Conservation (phyloP, 1,140 invertebrate genomes). For the Drosophila triauraria region DNA sequence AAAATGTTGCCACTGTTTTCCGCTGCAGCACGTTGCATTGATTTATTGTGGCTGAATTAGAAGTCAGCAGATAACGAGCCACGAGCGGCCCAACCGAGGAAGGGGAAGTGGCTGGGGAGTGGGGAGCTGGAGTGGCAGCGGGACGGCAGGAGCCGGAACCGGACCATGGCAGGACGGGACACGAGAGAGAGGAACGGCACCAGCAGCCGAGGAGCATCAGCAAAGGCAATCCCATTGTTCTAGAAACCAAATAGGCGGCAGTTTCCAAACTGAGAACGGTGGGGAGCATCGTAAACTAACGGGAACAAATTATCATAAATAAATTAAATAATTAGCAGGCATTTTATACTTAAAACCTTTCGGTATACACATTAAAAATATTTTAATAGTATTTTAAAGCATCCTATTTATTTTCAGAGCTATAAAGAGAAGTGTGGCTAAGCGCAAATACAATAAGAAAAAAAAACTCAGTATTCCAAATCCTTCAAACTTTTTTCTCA, state of each 20-base stretch:
- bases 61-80: conserved; percentile 82
- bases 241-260: conserved; percentile 52
- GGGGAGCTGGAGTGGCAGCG: background rate
- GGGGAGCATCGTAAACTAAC: background rate
- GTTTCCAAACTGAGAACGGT: conserved; percentile 10
- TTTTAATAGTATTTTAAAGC: too few species aligned
- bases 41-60: conserved; percentile 82
- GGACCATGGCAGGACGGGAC: background rate
- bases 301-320: background rate
- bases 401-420: too few species aligned
- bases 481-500: too few species aligned
- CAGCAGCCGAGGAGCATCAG: conserved; percentile 18
- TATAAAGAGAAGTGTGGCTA: too few species aligned
- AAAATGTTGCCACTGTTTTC: conserved; percentile 72
- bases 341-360: background rate
- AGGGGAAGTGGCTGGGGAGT: background rate
- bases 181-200: background rate
- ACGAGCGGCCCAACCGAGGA: conserved; percentile 32
- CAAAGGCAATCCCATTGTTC: conserved; percentile 62
- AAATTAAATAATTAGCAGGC: background rate
- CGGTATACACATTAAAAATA: too few species aligned
- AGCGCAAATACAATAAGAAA: too few species aligned
- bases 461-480: too few species aligned
- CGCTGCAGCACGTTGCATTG: conserved; percentile 80
- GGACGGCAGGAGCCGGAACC: conserved; percentile 12